Base-by-base conservation (phyloP, 2,113 vertebrate genomes). In the Cathartes aura region DNA sequence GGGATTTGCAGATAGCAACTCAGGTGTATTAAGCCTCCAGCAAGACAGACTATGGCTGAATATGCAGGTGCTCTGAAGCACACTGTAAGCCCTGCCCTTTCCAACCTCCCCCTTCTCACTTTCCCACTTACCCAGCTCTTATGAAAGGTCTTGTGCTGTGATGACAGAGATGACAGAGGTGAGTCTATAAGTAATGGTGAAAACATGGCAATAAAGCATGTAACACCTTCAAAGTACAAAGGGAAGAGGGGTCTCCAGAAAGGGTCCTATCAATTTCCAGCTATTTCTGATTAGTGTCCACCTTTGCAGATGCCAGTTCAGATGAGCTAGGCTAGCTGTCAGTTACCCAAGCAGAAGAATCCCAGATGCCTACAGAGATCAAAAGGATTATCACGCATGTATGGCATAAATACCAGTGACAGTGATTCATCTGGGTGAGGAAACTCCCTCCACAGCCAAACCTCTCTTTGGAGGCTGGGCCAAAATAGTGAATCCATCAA, bases 341-440 rank as follows among this genome's bases (percentile, higher is more conserved):
- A 94, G 53, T 79, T 43, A 95, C 40, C 48, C 78, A 89, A 96
- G 95, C 91, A 89, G 91, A 96, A 97, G 81, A 96, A 93, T 75
- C 42, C 78, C 73, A 93, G 73, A 97, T 87, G 83, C 73, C 81
- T 82, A 91, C 36, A 87, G 81, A 96, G 72, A 91, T 91, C 91
- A 89, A 94, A 89, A 93, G 89, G 45, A 92, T 86, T 70, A 88
- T 78, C 72, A 82, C 2, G 13, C 55, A 67, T 53, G 34, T 60
- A 62, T 45, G 32, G 50, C 55, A 95, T 59, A 93, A 95, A 81
- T n/a, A 89, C 52, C 48, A 84, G 59, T n/a, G 72, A 95, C 84
- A 91, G 38, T 11, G 11, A 90, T 50, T 93, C 56, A 71, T 45
- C 45, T 45, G 80, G 48, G 64, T 1, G 10, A 94, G 59, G 42